These are phyloP conservation scores for Platycnemis pennipes DNA, from an alignment of 2,888 invertebrate species.

Conservation along the genomic window DNA sequence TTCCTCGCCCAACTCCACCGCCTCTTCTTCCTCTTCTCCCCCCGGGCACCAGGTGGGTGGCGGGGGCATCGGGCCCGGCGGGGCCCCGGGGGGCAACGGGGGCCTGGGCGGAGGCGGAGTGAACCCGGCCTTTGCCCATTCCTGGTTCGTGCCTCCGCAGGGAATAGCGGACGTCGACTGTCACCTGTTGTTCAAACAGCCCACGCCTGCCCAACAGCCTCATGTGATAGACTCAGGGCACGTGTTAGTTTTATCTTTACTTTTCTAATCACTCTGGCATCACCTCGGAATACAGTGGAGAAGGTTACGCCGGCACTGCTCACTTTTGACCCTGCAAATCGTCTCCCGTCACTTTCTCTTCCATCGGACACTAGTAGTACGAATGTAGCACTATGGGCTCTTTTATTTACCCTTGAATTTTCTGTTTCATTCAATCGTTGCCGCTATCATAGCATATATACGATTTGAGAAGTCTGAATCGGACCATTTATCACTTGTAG, in stretches of 20 bases:
- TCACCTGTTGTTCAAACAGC: constrained; percentile 67
- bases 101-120: constrained; percentile 79
- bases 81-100: constrained; percentile 82
- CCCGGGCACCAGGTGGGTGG: constrained; percentile 50
- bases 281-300: constrained; percentile 30
- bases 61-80: constrained; percentile 74
- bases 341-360: neutral
- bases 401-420: too few species aligned
- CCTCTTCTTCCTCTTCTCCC: constrained; percentile 56
- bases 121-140: constrained; percentile 91
- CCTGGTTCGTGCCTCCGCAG: constrained; percentile 93
- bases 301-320: neutral
- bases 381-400: too few species aligned
- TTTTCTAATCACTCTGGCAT: constrained; percentile 70
- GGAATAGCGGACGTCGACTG: constrained; percentile 85
- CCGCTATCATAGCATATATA: too few species aligned
- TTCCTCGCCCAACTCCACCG: constrained; percentile 59
- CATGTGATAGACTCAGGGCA: constrained; percentile 96
- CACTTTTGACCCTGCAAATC: neutral
- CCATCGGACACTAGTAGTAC: too few species aligned
- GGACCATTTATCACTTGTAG: too few species aligned
- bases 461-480: too few species aligned
- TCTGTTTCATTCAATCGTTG: too few species aligned
- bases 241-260: constrained; percentile 79
- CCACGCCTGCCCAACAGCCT: constrained; percentile 76